A percentile compares a stretch with the other conserved stretches of the same genome.
Conservation (phyloP, 2,888 invertebrate species). For the Hipparchia semele region DNA sequence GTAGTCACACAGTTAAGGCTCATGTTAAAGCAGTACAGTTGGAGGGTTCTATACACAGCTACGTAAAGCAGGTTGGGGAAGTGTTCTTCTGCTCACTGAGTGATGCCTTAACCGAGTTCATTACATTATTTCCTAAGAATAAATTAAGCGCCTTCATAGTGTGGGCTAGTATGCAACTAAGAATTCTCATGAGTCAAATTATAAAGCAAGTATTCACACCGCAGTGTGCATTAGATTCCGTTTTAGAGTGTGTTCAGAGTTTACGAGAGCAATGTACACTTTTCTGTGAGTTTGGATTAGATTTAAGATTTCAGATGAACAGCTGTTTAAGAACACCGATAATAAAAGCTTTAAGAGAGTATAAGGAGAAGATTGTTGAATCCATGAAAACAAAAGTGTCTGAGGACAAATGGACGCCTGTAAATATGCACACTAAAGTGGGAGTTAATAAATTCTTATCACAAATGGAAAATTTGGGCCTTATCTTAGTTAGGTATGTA, state of each 20-base stretch:
- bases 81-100: constrained; percentile 92
- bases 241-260: constrained; percentile 93
- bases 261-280: constrained; percentile 87
- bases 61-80: constrained; percentile 91
- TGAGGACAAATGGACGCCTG: constrained; percentile 94
- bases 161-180: constrained; percentile 94
- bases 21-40: constrained; percentile 91
- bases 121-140: constrained; percentile 90
- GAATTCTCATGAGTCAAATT: constrained; percentile 90
- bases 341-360: constrained; percentile 89
- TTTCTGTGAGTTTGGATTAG: constrained; percentile 89
- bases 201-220: constrained; percentile 95
- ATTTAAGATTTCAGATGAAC: constrained; percentile 95
- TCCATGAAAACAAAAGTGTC: constrained; percentile 88
- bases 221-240: constrained; percentile 91
- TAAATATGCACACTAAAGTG: constrained; percentile 89
- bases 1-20: constrained; percentile 91
- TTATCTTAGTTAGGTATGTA: constrained; percentile 86
- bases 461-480: constrained; percentile 87
- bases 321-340: constrained; percentile 91
- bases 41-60: constrained; percentile 91
- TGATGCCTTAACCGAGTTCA: constrained; percentile 85
- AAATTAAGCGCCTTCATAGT: constrained; percentile 88
- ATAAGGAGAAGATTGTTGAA: constrained; percentile 91
- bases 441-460: constrained; percentile 86